A percentile compares a stretch with the other conserved stretches of the same genome.
phyloP scores from a whole-genome alignment of 2,888 invertebrate species.

The Dendrolimus houi region DNA sequence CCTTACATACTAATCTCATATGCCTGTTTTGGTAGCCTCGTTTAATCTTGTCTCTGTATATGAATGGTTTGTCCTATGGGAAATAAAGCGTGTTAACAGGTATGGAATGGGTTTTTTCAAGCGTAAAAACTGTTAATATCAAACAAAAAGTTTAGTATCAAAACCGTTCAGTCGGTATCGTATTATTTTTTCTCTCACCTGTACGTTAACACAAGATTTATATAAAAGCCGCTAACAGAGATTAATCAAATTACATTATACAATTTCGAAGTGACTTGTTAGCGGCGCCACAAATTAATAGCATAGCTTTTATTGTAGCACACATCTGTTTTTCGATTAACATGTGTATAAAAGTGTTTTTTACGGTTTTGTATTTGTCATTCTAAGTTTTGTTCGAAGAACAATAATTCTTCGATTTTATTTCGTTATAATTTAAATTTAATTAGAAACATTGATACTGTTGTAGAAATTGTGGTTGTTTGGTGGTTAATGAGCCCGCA shows the following conservation, averaged over 20 bases:
- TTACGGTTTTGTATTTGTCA: background rate
- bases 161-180: too few relatives aligned
- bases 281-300: constrained; percentile 33
- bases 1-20: too few relatives aligned
- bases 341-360: background rate
- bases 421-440: background rate
- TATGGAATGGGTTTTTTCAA: too few relatives aligned
- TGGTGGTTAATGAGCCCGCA: too few relatives aligned
- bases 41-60: too few relatives aligned
- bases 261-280: constrained; percentile 28
- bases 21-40: too few relatives aligned
- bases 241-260: constrained; percentile 41
- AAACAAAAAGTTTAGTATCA: too few relatives aligned
- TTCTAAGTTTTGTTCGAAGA: background rate
- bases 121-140: too few relatives aligned
- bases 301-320: constrained; percentile 21
- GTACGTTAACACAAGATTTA: constrained; percentile 27
- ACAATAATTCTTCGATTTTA: constrained; percentile 5
- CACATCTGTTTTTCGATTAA: background rate
- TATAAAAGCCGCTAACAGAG: constrained; percentile 20
- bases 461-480: too few relatives aligned
- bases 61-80: too few relatives aligned
- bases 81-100: too few relatives aligned
- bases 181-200: constrained; percentile 12
- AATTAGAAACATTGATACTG: too few relatives aligned